Evolutionary conservation across 2,113 vertebrate species (phyloP).

Genomic region (Chauna torquata): DNA sequence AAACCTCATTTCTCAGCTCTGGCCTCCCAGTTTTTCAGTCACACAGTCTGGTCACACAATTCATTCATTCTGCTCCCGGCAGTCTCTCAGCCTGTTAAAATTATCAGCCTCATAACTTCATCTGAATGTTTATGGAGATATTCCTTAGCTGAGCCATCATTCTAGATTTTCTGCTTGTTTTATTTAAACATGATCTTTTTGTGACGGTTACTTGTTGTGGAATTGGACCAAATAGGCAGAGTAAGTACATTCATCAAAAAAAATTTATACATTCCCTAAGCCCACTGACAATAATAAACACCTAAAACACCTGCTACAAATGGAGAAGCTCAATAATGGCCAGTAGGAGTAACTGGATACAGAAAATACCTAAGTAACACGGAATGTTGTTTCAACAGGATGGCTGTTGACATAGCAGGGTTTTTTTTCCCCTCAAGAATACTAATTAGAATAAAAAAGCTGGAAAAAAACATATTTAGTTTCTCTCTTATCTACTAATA

Average conservation of each 20-base stretch:
- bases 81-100: not conserved
- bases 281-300: not conserved
- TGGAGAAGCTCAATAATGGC: not conserved
- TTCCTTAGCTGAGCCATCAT: not conserved
- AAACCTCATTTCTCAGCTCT: not conserved
- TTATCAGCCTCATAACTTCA: not conserved
- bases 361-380: not conserved
- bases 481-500: not conserved
- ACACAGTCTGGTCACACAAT: fast-evolving
- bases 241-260: not conserved
- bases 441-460: not conserved
- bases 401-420: not conserved
- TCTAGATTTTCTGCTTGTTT: not conserved
- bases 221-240: not conserved
- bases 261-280: not conserved
- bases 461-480: not conserved
- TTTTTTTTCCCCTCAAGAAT: not conserved
- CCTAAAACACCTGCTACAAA: not conserved
- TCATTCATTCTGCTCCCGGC: not conserved
- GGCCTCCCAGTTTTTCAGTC: not conserved
- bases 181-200: not conserved
- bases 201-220: not conserved
- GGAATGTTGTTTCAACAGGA: not conserved
- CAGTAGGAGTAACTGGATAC: not conserved
- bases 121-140: not conserved